Base-by-base conservation (phyloP, 2,113 vertebrate species). In the Tyto alba region DNA sequence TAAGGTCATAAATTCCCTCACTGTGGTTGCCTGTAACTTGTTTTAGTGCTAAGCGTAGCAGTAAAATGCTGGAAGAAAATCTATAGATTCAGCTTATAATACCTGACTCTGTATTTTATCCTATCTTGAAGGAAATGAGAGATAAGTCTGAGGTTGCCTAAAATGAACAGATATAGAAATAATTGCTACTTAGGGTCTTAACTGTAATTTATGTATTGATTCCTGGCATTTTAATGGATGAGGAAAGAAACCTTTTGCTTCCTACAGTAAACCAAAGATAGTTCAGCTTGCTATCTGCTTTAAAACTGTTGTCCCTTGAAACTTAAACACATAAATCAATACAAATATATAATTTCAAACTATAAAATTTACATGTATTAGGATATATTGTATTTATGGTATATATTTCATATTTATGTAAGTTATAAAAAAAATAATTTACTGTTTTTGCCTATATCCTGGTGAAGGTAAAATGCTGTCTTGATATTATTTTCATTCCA, bases 111-210 rank as follows among this genome's bases (percentile, higher is more conserved):
- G 68, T 90, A 72, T 90, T 96, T 96, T 94, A 85, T 88, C 64
- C 80, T 92, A 59, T 95, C 96, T 92, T 26, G 16, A 90, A 94
- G 96, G 95, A 96, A 93, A 67, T 88, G 59, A 96, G 60, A 94
- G 86, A 90, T 94, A 97, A 96, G 72, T 18, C 41, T 88, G 78
- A 89, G 72, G 90, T 85, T 93, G 74, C 43, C 67, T 91, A 80
- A 92, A 96, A 90, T 52, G 90, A 93, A 66, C 57, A 96, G 89
- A 88, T 95, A 85, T 7, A 41, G 79, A 60, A 91, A 91, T 95
- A 95, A 95, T 93, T 87, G 92, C 94, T 96, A 93, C 94, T 95
- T 96, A 97, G 83, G 87, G 88, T 95, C 89, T 87, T 87, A 91
- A 91, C 90, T 96, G 94, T 92, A 86, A 95, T 93, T 95, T 89